Conservation (phyloP, 2,888 invertebrate species). For the Cheilosia impressa region DNA sequence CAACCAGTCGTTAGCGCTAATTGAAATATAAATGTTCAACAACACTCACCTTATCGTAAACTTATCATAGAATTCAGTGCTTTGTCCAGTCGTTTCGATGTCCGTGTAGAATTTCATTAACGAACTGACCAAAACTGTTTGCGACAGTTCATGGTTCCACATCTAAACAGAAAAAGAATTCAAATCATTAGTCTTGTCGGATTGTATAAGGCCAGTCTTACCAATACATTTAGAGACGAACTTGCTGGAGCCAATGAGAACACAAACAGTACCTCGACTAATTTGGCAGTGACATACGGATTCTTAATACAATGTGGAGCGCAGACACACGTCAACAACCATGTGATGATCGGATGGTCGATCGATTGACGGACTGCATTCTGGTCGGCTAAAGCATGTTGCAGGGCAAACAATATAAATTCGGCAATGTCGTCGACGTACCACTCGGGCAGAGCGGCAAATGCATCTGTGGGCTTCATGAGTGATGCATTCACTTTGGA, state of each 20-base stretch:
- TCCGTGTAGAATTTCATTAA: slow-evolving; percentile 99
- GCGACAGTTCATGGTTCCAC: slow-evolving; percentile 94
- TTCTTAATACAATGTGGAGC: slow-evolving; percentile 96
- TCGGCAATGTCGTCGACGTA: slow-evolving; percentile 99
- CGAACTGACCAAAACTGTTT: slow-evolving; percentile 92
- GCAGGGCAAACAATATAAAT: slow-evolving; percentile 95
- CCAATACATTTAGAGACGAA: slow-evolving; percentile 82
- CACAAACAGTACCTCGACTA: slow-evolving; percentile 94
- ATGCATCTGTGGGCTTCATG: slow-evolving; percentile 88
- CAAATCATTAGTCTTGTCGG: background rate
- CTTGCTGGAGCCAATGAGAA: slow-evolving; percentile 88
- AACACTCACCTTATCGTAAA: slow-evolving; percentile 92
- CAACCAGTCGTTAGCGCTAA: background rate
- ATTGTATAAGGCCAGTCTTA: slow-evolving; percentile 74
- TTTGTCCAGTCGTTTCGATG: slow-evolving; percentile 98
- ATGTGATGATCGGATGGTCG: slow-evolving; percentile 93
- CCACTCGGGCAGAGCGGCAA: slow-evolving; percentile 97
- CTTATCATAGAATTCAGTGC: slow-evolving; percentile 99
- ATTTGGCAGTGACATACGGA: slow-evolving; percentile 98
- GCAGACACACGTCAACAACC: slow-evolving; percentile 95
- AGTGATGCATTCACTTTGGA: slow-evolving; percentile 86
- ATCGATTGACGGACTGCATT: slow-evolving; percentile 89
- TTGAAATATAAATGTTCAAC: background rate
- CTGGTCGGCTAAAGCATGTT: slow-evolving; percentile 88
- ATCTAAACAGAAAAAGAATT: slow-evolving; percentile 87